phyloP scores from a whole-genome alignment of 2,888 invertebrate genomes.

The Leptinotarsa juncta region DNA sequence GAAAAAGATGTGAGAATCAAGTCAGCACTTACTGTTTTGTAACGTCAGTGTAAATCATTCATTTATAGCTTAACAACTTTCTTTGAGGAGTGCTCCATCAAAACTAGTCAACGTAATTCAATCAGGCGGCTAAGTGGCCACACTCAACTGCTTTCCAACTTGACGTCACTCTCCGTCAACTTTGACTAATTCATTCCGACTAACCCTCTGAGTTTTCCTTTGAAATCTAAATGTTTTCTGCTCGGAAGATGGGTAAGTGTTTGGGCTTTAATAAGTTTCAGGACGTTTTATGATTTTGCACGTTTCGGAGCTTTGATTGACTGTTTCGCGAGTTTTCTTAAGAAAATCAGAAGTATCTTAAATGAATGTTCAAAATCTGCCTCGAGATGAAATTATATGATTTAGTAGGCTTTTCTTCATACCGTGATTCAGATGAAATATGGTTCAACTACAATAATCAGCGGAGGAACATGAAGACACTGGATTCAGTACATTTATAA shows the following conservation, averaged over 20 bases:
- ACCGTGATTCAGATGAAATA: neutral
- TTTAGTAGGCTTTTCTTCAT: neutral
- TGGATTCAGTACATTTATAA: no score
- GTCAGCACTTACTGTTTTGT: no score
- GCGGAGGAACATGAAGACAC: no score
- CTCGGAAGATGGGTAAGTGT: constrained; percentile 18
- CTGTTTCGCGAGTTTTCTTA: constrained; percentile 22
- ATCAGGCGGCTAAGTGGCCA: no score
- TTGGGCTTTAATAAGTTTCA: constrained; percentile 33
- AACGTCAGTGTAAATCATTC: no score
- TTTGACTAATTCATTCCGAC: neutral
- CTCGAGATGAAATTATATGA: neutral
- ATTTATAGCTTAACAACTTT: no score
- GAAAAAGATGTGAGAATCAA: no score
- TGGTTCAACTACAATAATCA: neutral
- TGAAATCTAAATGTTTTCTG: neutral
- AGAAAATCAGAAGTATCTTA: neutral
- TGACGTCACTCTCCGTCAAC: no score
- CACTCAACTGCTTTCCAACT: neutral
- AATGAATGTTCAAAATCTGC: neutral
- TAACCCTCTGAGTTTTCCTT: neutral
- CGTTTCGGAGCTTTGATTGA: constrained; percentile 34
- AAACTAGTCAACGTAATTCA: no score
- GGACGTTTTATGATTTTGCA: constrained; percentile 33
- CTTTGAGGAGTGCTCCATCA: no score